phyloP scores from a whole-genome alignment of 2,888 invertebrate species.

The Diachrysia chrysitis region DNA sequence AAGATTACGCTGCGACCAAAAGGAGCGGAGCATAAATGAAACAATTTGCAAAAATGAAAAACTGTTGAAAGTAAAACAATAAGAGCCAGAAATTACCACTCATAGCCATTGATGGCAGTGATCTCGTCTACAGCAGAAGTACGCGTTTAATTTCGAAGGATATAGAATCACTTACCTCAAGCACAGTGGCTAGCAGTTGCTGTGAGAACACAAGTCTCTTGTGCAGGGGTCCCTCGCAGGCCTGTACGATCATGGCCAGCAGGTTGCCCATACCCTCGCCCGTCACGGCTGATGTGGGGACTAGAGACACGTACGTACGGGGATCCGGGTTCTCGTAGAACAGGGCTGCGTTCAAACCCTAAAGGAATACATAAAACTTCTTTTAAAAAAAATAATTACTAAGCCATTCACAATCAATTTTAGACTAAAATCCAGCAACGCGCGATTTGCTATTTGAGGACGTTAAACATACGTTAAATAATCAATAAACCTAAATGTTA shows the following conservation, averaged over 20 bases:
- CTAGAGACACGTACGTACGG: slow-evolving; percentile 97
- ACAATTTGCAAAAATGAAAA: no score
- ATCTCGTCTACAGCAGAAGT: no score
- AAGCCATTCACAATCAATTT: no score
- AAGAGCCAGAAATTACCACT: no score
- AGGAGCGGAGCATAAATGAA: no score
- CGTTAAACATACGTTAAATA: background rate
- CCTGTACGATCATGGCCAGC: slow-evolving; percentile 97
- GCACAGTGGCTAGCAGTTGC: slow-evolving; percentile 95
- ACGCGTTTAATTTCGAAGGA: background rate
- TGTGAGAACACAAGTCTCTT: slow-evolving; percentile 97
- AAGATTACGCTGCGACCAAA: no score
- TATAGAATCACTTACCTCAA: slow-evolving; percentile 87
- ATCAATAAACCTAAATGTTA: background rate
- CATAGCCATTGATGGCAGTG: no score
- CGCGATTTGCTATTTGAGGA: background rate
- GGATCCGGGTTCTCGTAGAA: slow-evolving; percentile 99
- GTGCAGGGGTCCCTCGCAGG: slow-evolving; percentile 96
- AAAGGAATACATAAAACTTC: slow-evolving; percentile 14
- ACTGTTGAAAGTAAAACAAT: no score
- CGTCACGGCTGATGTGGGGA: slow-evolving; percentile 99
- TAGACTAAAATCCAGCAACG: no score
- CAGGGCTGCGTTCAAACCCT: slow-evolving; percentile 98
- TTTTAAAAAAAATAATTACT: no score
- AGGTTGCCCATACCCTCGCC: slow-evolving; percentile 99